These are phyloP conservation scores for Lasioglossum baleicum DNA, from an alignment of 1,140 invertebrate species.

Conservation along the genomic window DNA sequence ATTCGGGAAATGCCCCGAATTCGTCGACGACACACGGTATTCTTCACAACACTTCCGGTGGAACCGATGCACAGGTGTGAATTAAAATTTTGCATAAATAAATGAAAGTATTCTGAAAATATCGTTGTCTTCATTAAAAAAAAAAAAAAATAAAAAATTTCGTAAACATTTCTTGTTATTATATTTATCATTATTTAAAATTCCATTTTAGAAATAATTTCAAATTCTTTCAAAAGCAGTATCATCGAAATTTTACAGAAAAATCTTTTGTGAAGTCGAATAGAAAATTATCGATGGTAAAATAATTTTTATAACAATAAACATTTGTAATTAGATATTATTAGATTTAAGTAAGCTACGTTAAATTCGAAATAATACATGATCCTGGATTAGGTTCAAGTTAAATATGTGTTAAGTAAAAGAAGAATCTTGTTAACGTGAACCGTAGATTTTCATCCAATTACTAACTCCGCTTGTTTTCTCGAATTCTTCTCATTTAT, in stretches of 20 bases:
- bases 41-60: slow-evolving; percentile 64
- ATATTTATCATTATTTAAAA: too few species aligned
- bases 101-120: background rate
- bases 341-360: too few species aligned
- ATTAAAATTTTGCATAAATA: background rate
- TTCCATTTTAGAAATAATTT: too few species aligned
- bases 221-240: too few species aligned
- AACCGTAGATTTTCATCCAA: slow-evolving; percentile 47
- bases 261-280: too few species aligned
- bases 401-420: slow-evolving; percentile 8
- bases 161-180: background rate
- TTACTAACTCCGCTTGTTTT: slow-evolving; percentile 21
- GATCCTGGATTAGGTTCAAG: background rate
- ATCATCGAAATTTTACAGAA: too few species aligned
- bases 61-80: slow-evolving; percentile 70
- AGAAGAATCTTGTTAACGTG: slow-evolving; percentile 39
- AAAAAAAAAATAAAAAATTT: background rate
- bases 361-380: slow-evolving; percentile 1
- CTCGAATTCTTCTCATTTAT: slow-evolving; percentile 1
- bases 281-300: too few species aligned
- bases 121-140: too few species aligned
- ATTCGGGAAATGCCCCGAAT: slow-evolving; percentile 68
- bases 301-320: too few species aligned
- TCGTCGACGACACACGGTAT: slow-evolving; percentile 65
- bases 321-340: background rate